A percentile compares a stretch with the other conserved stretches of the same genome.
These are phyloP conservation scores for Dicrurus megarhynchus DNA, from an alignment of 2,113 vertebrate species.

Conservation along the genomic window DNA sequence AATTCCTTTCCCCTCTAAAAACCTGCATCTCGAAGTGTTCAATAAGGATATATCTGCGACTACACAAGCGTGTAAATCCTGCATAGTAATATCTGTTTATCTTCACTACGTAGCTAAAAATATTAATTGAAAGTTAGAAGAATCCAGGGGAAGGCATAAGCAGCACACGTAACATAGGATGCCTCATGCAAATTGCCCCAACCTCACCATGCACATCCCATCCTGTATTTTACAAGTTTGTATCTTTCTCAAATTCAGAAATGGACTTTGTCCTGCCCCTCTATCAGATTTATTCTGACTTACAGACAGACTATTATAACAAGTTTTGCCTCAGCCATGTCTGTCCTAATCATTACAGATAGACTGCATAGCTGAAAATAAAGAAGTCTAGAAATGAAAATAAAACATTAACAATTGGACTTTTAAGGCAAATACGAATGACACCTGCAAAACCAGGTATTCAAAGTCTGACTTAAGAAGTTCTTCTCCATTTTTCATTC, in stretches of 20 bases:
- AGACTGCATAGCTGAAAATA: not conserved
- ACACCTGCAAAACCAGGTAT: not conserved
- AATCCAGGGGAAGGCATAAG: not conserved
- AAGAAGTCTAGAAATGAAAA: not conserved
- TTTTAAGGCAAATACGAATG: not conserved
- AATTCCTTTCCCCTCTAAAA: not conserved
- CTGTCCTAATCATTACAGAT: fast-evolving
- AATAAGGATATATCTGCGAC: not conserved
- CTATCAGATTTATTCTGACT: too few relatives aligned
- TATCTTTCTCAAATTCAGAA: not conserved
- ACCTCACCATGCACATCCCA: not conserved
- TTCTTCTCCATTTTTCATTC: not conserved
- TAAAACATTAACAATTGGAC: not conserved
- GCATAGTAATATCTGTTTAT: not conserved
- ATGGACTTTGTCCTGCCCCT: not conserved
- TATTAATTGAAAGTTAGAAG: not conserved
- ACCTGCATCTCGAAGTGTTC: not conserved
- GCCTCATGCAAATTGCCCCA: not conserved
- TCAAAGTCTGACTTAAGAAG: not conserved
- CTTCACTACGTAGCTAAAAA: not conserved
- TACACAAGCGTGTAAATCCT: not conserved
- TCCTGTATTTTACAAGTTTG: not conserved
- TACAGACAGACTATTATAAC: not conserved
- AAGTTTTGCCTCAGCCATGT: not conserved
- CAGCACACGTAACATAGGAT: not conserved